Percentiles rank a stretch among this genome's conserved stretches.
Evolutionary conservation across 2,113 vertebrate genomes (phyloP).

Genomic region (Calonectris borealis): DNA sequence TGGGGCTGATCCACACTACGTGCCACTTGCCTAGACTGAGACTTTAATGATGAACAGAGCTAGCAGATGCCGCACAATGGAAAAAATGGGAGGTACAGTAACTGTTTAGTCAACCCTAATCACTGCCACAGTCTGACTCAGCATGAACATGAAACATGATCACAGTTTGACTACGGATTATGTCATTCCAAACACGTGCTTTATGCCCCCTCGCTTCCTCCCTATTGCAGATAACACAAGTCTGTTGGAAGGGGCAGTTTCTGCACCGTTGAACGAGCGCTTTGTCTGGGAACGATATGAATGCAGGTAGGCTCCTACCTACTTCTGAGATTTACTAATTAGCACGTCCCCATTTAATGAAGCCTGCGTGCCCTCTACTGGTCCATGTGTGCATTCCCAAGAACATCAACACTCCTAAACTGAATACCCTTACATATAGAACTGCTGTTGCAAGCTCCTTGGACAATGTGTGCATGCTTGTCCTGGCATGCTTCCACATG

Average conservation of each 20-base stretch:
- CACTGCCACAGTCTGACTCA: slow-evolving; percentile 57
- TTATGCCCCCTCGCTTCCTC: slow-evolving; percentile 23
- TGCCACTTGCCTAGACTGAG: slow-evolving; percentile 3
- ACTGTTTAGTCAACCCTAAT: slow-evolving; percentile 55
- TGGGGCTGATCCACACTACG: background rate
- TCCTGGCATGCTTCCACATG: background rate
- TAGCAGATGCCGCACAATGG: slow-evolving; percentile 19
- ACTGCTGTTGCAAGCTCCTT: background rate
- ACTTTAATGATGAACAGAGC: slow-evolving; percentile 10
- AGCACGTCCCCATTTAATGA: slow-evolving; percentile 40
- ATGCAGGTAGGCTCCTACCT: slow-evolving; percentile 21
- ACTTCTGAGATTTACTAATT: slow-evolving; percentile 20
- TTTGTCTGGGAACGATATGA: background rate
- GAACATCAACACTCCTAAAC: background rate
- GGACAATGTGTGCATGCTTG: background rate
- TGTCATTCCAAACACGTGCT: slow-evolving; percentile 35
- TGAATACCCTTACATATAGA: fast-evolving
- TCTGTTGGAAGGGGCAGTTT: background rate
- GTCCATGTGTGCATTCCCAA: background rate
- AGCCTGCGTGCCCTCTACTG: slow-evolving; percentile 65
- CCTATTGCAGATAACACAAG: background rate
- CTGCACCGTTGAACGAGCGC: background rate
- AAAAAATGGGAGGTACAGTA: slow-evolving; percentile 33
- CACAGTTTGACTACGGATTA: background rate
- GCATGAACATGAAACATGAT: slow-evolving; percentile 39